Base-by-base conservation (phyloP, 2,113 vertebrate genomes). In the Saguinus midas region DNA sequence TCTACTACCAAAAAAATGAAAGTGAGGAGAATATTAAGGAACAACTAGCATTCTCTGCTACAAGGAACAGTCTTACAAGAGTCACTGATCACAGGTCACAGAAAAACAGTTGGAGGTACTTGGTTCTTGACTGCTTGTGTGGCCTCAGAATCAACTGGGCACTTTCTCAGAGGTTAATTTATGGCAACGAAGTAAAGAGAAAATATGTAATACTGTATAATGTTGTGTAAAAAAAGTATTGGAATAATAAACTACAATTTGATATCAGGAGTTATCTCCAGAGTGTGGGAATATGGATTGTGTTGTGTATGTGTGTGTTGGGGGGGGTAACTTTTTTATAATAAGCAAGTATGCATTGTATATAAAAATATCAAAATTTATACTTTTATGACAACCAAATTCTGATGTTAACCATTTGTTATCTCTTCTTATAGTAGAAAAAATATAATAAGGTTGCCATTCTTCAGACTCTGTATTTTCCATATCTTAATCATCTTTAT, bases 381-480 rank as follows among this genome's bases (percentile, higher is more conserved):
- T 68, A 81, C 35, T 88, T 92, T 70, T 13, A 45, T 92, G 66
- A 76, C 57, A 81, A 85, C 25, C 48, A 82, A 81, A 75, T 8
- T 92, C 79, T 76, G 86, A 50, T 90, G 43, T 58, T 86, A 92
- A 29, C 23, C 40, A 37, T 48, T 23, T 45, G 37, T 35, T 43
- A 55, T 88, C 68, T 64, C 8, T 61, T 91, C 18, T 80, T 81
- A 58, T 61, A 86, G 43, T 55, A 93, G 48, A 92, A 94, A 90
- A 94, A 40, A 48, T 57, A 79, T 35, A 61, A 50, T 79, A 17
- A 92, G 73, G 25, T 66, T 93, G 40, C 14, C 37, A 80, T 86
- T 75, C 37, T 89, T 96, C 32, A 66, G 86, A 66, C 32, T 90
- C 25, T 70, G 8, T 70, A 58, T 75, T 81, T 96, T 87, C n/a